Percentiles rank a stretch among this genome's conserved stretches.
phyloP scores from a whole-genome alignment of 1,140 invertebrate genomes.

The Drosophila suzukii region DNA sequence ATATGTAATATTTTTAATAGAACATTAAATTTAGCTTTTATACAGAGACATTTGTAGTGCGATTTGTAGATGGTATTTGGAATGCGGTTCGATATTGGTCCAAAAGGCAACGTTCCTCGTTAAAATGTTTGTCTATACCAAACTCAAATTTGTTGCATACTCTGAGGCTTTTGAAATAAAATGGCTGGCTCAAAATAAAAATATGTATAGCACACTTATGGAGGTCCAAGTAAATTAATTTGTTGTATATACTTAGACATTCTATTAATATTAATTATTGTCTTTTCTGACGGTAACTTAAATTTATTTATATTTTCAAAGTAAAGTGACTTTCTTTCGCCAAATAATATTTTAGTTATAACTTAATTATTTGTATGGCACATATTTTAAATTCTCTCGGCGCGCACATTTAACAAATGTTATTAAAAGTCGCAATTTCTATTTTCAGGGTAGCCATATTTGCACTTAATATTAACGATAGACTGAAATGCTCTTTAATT shows the following conservation, averaged over 20 bases:
- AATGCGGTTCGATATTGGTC: too few species aligned
- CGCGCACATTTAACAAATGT: neutral
- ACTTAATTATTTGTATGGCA: too few species aligned
- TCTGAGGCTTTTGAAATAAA: neutral
- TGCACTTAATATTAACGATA: neutral
- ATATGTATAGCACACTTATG: neutral
- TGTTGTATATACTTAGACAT: neutral
- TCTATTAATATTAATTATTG: neutral
- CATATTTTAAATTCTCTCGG: too few species aligned
- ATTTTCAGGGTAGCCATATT: neutral
- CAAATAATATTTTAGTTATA: neutral
- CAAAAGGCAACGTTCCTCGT: too few species aligned
- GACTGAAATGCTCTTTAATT: neutral
- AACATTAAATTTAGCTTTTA: conserved; percentile 25
- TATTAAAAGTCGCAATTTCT: too few species aligned
- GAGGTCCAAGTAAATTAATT: neutral
- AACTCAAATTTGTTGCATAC: neutral
- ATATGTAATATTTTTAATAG: neutral
- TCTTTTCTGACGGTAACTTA: too few species aligned
- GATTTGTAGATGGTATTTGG: too few species aligned
- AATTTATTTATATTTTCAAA: too few species aligned
- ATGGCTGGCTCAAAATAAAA: neutral
- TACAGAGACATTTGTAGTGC: neutral
- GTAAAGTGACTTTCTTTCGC: too few species aligned
- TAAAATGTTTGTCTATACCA: neutral